Evolutionary conservation across 2,888 invertebrate genomes (phyloP).

Genomic region (Tineola bisselliella): DNA sequence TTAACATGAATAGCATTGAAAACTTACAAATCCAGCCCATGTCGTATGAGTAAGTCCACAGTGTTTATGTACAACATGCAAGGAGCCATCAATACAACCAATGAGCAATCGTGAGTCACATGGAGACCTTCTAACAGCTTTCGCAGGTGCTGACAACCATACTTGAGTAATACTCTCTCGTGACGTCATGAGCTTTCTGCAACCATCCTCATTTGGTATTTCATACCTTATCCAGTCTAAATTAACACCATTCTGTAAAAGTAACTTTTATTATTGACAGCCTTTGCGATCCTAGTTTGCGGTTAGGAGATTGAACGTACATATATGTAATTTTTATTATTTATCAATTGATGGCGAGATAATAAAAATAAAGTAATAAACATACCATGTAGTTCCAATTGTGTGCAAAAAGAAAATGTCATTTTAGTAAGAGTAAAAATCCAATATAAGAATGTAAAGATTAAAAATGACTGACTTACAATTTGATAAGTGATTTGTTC

Average conservation of each 20-base stretch:
- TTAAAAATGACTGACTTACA: slow-evolving; percentile 29
- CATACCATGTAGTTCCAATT: too few species aligned
- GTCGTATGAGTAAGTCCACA: slow-evolving; percentile 79
- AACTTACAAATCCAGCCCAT: slow-evolving; percentile 82
- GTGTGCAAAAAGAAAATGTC: too few species aligned
- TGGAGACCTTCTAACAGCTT: slow-evolving; percentile 40
- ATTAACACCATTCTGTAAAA: slow-evolving; percentile 40
- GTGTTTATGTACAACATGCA: slow-evolving; percentile 80
- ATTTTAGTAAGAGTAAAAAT: too few species aligned
- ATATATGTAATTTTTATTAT: too few species aligned
- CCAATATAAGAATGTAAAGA: too few species aligned
- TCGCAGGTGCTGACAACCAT: slow-evolving; percentile 68
- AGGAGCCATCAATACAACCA: slow-evolving; percentile 86
- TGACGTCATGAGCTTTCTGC: slow-evolving; percentile 73
- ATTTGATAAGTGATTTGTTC: slow-evolving; percentile 78
- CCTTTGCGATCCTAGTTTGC: slow-evolving; percentile 19
- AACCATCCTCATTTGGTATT: slow-evolving; percentile 73
- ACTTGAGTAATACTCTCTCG: slow-evolving; percentile 65
- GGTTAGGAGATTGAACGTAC: too few species aligned
- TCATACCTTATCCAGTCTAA: slow-evolving; percentile 78
- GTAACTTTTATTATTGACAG: slow-evolving; percentile 11
- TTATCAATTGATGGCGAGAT: too few species aligned
- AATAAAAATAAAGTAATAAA: too few species aligned
- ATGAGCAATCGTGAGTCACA: slow-evolving; percentile 79
- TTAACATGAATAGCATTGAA: too few species aligned